phyloP scores from a whole-genome alignment of 92 coral and sea anemone genomes.

The Porites divaricata region DNA sequence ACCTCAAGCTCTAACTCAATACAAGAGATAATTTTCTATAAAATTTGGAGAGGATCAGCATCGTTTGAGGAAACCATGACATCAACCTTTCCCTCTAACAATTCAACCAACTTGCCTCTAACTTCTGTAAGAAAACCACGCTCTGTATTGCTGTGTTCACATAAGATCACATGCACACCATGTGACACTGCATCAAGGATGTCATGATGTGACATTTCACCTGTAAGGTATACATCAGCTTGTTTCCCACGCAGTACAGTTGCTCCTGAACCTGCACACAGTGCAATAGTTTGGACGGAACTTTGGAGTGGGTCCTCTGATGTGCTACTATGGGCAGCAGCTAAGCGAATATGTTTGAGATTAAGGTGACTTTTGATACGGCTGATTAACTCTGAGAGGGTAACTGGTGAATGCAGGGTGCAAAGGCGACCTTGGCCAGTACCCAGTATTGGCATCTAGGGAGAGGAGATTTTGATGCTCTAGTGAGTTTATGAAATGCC shows the following conservation, averaged over 20 bases:
- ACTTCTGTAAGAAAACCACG: constrained; percentile 86
- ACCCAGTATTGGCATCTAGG: constrained; percentile 75
- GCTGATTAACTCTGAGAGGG: constrained; percentile 63
- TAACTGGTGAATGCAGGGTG: constrained; percentile 61
- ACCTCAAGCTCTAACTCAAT: background rate
- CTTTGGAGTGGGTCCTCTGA: constrained; percentile 1
- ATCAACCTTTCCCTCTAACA: constrained; percentile 71
- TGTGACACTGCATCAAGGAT: constrained; percentile 88
- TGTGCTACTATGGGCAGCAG: constrained; percentile 39
- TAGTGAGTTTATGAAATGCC: background rate
- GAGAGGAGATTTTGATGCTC: constrained; percentile 4
- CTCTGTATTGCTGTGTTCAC: constrained; percentile 99
- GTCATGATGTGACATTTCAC: constrained; percentile 99
- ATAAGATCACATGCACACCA: constrained; percentile 90
- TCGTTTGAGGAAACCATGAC: constrained; percentile 72
- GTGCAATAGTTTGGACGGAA: constrained; percentile 77
- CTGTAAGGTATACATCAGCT: constrained; percentile 93
- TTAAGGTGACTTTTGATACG: constrained; percentile 82
- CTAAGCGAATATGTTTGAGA: constrained; percentile 81
- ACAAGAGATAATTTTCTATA: constrained; percentile 27
- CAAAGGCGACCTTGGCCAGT: constrained; percentile 94
- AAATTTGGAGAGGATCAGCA: constrained; percentile 83
- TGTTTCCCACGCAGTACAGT: constrained; percentile 81
- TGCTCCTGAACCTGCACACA: constrained; percentile 99
- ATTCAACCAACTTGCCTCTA: constrained; percentile 52